Conservation (phyloP, 1,140 invertebrate genomes). For the Calliphora vicina region DNA sequence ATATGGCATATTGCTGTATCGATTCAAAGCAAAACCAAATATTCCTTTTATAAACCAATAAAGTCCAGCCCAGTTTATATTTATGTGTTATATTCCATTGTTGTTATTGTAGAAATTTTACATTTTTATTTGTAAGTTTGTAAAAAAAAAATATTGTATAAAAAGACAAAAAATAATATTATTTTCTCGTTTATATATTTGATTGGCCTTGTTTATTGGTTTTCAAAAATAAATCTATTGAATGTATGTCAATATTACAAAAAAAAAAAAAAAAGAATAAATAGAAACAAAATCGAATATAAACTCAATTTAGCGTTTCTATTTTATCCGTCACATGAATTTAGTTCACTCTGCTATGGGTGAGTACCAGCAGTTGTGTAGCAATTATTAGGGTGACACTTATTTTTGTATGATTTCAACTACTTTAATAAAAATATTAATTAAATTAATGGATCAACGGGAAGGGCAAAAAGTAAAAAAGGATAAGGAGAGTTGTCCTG, state of each 20-base stretch:
- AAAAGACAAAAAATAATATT: not conserved
- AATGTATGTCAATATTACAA: not conserved
- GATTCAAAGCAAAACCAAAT: slow-evolving; percentile 76
- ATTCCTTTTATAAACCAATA: slow-evolving; percentile 56
- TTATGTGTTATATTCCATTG: not conserved
- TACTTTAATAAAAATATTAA: no score
- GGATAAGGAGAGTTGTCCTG: no score
- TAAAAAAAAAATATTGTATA: not conserved
- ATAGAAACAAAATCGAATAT: not conserved
- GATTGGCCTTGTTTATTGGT: not conserved
- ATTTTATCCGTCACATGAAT: not conserved
- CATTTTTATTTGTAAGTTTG: not conserved
- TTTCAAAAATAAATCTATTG: not conserved
- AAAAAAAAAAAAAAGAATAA: not conserved
- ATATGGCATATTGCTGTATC: slow-evolving; percentile 82
- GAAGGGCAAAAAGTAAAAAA: no score
- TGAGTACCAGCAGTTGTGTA: not conserved
- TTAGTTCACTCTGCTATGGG: not conserved
- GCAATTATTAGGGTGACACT: not conserved
- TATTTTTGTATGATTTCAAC: no score
- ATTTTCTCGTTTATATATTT: no score
- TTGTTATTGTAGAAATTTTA: not conserved
- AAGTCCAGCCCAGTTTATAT: not conserved
- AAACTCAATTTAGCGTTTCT: not conserved
- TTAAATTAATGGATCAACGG: no score